Evolutionary conservation across 2,113 vertebrate species (phyloP), one percentile per base, ranked within the genome.

Genomic region (Blennius ocellaris): DNA sequence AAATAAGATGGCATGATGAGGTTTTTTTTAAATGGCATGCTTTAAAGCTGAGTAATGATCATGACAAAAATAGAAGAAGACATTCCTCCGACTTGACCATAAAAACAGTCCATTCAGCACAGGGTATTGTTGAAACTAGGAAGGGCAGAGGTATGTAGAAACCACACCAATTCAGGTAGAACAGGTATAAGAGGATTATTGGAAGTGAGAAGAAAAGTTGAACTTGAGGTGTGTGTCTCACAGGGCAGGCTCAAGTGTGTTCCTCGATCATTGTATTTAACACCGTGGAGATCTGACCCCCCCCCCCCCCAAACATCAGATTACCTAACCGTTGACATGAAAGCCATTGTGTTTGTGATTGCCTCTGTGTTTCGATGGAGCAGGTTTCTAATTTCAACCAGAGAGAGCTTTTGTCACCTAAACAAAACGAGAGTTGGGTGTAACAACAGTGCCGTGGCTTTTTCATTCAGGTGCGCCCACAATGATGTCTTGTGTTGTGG

Each of bases 341-440:
- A 45, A 40, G 5, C 54, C 17, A 40, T 50, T 80, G 70, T 67
- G 36, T 21, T 36, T 6, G 62, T 41, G 30, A 51, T 6, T 39
- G 8, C 17, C 16, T 36, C 14, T 39, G 1, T 55, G 40, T 61
- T 65, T 54, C 39, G 6, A 38, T 60, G 16, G 3, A 21, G 5
- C 8, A 6, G 30, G 50, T 53, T 45, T 80, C 71, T 49, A 2
- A 6, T 77, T 77, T 65, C 74, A 73, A 44, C 52, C 44, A 11
- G 1, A 15, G 17, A 12, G 21, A 1, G 41, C 58, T 61, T 30
- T 67, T 76, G 82, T 82, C 73, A 78, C 68, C 58, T 59, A 54
- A 80, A 81, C 63, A 84, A 56, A 80, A 44, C 1, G 40, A 1
- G 1, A 38, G 14, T 17, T 57, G 15, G 17, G 37, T 38, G 10